These are phyloP conservation scores for Sinotaia quadrata DNA, from an alignment of 2,888 invertebrate species.

Conservation along the genomic window DNA sequence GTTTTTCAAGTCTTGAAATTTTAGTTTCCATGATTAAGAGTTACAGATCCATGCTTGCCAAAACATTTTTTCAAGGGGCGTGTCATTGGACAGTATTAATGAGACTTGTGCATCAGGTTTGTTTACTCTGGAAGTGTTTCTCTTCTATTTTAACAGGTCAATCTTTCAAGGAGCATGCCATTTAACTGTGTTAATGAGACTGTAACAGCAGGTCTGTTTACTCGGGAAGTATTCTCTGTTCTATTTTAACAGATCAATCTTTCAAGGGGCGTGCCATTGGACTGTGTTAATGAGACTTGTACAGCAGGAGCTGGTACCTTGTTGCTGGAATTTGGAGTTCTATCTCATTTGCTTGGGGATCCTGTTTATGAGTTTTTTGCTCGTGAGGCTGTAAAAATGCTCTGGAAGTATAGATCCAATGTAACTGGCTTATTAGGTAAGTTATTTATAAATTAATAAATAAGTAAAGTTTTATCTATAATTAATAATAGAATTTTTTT, in stretches of 20 bases:
- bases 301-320: constrained; percentile 79
- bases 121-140: background rate
- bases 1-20: background rate
- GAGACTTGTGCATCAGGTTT: constrained; percentile 78
- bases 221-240: constrained; percentile 5
- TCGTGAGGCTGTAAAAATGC: constrained; percentile 74
- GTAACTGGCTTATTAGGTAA: constrained; percentile 77
- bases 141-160: constrained; percentile 73
- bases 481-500: too few relatives aligned
- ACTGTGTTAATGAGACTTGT: constrained; percentile 77
- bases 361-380: constrained; percentile 77
- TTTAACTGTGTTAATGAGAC: constrained; percentile 75
- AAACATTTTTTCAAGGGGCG: constrained; percentile 76
- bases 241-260: constrained; percentile 75
- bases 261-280: constrained; percentile 74
- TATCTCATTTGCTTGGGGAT: constrained; percentile 77
- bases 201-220: constrained; percentile 76
- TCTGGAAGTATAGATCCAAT: constrained; percentile 76
- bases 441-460: too few relatives aligned
- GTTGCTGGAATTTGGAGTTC: constrained; percentile 77
- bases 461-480: too few relatives aligned
- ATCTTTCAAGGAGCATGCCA: constrained; percentile 75
- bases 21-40: background rate
- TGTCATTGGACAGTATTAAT: constrained; percentile 74
- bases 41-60: constrained; percentile 58